Conservation (phyloP, 2,888 invertebrate genomes). For the Caradrina kadenii region DNA sequence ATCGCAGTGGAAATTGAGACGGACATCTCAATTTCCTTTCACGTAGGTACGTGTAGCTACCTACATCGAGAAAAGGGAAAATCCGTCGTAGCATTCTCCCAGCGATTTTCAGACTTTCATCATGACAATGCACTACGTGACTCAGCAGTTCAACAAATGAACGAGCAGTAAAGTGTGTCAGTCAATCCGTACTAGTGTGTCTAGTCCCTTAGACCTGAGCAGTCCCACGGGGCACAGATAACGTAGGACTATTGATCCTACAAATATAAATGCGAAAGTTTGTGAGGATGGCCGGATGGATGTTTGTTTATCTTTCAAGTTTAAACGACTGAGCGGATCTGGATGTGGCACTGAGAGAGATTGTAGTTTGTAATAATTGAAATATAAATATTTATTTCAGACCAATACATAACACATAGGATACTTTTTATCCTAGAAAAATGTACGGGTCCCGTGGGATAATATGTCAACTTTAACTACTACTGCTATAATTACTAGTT, state of each 20-base stretch:
- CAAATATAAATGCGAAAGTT: too few relatives aligned
- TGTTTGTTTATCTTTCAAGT: too few relatives aligned
- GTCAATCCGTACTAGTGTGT: neutral
- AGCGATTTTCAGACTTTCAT: neutral
- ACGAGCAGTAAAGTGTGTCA: neutral
- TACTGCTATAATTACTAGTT: too few relatives aligned
- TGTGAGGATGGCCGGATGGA: too few relatives aligned
- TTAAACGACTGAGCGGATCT: too few relatives aligned
- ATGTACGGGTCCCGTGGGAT: too few relatives aligned
- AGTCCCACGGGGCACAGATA: constrained; percentile 24
- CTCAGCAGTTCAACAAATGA: neutral
- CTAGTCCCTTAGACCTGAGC: neutral
- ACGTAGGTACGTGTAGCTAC: neutral
- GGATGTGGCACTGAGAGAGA: too few relatives aligned
- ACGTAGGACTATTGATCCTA: constrained; percentile 28
- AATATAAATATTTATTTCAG: too few relatives aligned
- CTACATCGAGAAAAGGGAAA: neutral
- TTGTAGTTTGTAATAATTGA: too few relatives aligned
- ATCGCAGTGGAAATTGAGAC: constrained; percentile 16
- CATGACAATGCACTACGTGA: neutral
- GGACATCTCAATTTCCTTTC: constrained; percentile 17
- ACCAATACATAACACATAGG: too few relatives aligned
- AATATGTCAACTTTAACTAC: too few relatives aligned
- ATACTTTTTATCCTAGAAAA: too few relatives aligned
- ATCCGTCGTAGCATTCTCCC: neutral